Percentiles rank a stretch among this genome's conserved stretches.
Evolutionary conservation across 2,113 vertebrate genomes (phyloP).

Genomic region (Motacilla tschutschensis): DNA sequence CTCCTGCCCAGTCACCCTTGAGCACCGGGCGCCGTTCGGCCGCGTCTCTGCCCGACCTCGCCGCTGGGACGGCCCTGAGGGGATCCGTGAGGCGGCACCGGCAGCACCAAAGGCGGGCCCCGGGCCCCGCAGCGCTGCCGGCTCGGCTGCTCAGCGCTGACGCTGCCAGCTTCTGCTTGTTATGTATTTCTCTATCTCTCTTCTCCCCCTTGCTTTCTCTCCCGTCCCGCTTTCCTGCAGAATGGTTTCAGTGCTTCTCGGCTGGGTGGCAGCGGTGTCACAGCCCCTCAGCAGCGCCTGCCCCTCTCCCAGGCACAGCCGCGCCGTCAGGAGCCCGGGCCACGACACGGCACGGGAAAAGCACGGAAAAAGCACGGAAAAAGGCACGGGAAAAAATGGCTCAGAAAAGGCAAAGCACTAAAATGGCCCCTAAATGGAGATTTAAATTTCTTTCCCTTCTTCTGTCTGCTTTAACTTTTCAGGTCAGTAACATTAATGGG

Average conservation of each 20-base stretch:
- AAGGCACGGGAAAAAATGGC: background rate
- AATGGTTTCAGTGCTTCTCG: background rate
- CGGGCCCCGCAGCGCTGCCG: background rate
- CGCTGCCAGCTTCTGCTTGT: background rate
- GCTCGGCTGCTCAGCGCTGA: background rate
- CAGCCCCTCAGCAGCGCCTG: background rate
- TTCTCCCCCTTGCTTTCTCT: too few relatives aligned
- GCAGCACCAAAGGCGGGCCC: background rate
- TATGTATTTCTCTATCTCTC: background rate
- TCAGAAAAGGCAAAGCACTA: background rate
- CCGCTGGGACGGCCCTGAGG: background rate
- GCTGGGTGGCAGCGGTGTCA: background rate
- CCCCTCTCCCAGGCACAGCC: background rate
- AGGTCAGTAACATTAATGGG: background rate
- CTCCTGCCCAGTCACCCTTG: too few relatives aligned
- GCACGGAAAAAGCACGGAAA: too few relatives aligned
- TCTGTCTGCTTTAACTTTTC: background rate
- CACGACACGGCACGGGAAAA: background rate
- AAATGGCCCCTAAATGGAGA: background rate
- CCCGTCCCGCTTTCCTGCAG: too few relatives aligned
- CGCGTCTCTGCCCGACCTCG: background rate
- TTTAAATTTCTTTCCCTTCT: background rate
- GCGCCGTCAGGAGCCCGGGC: accelerated
- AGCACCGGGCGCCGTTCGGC: background rate
- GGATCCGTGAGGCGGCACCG: background rate